Base-by-base conservation (phyloP, 2,888 invertebrate genomes). In the Nomada hirtipes region DNA sequence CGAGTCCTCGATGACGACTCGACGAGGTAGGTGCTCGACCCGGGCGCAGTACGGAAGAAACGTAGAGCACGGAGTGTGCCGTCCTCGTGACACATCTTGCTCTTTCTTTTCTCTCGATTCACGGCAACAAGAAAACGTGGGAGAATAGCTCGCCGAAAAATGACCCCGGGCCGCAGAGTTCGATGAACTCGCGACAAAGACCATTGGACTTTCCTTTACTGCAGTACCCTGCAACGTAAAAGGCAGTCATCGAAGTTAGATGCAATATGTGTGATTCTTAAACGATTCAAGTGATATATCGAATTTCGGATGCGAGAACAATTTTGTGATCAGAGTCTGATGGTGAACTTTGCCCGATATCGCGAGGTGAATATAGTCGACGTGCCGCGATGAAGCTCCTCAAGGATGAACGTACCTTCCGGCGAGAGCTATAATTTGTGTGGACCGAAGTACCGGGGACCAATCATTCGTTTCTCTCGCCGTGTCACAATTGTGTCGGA, bases 1-100 rank as follows among this genome's bases (percentile, higher is more conserved):
- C 91, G 90, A 92, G 91, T 91, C 91, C 92, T 85, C 92, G 90
- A 91, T 92, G 92, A 90, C 91, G 91, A 89, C 86, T 88, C 89
- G 89, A 86, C 88, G 87, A 89, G 92, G 90, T 91, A 90, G 91
- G 90, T 91, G 91, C 91, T 90, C 92, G 91, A 92, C 92, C 92
- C 92, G 92, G 92, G 92, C 92, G 91, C 91, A 92, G 92, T 92
- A 89, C 86, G 90, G 84, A 86, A 79, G 80, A 80, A 84, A 79
- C 86, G 72, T 79, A 82, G 76, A 73, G 73, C 82, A 79, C 79
- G 82, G 64, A 64, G 57, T 81, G 80, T 76, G 84, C 59, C 65
- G 79, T 76, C 82, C 76, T 72, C 86, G 81, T 65, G 75, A 75
- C 82, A 67, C 77, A 72, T 63, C 72, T 74, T 20, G n/a, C 26